These are phyloP conservation scores for Catharus bicknelli DNA, from an alignment of 2,113 vertebrate genomes.

Conservation along the genomic window DNA sequence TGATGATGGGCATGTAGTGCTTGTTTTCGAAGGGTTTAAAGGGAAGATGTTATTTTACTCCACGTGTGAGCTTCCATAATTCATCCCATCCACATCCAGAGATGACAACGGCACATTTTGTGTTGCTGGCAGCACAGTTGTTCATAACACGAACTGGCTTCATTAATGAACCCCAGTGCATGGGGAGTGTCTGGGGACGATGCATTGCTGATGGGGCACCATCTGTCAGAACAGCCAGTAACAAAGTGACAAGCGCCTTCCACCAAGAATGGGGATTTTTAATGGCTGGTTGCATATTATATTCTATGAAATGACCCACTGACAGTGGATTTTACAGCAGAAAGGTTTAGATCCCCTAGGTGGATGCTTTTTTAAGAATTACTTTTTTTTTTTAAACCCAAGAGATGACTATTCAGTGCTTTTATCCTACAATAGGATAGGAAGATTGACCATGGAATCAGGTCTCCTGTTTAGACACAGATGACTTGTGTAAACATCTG, in stretches of 20 bases:
- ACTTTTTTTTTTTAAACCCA: not conserved
- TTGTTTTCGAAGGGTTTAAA: slow-evolving; percentile 39
- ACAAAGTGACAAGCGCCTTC: slow-evolving; percentile 1
- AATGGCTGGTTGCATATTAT: not conserved
- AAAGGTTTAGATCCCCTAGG: not conserved
- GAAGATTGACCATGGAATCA: not conserved
- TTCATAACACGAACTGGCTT: slow-evolving; percentile 45
- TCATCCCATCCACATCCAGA: slow-evolving; percentile 26
- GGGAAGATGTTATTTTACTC: slow-evolving; percentile 22
- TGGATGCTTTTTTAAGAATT: not conserved
- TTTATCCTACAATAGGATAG: not conserved
- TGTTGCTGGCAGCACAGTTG: slow-evolving; percentile 1
- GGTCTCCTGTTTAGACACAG: not conserved
- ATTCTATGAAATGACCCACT: not conserved
- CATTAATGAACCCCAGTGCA: slow-evolving; percentile 9
- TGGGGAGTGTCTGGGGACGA: slow-evolving; percentile 9
- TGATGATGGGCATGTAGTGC: not conserved
- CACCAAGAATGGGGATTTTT: not conserved
- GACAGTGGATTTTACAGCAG: not conserved
- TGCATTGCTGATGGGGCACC: slow-evolving; percentile 28
- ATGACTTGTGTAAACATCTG: not conserved
- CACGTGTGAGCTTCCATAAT: slow-evolving; percentile 30
- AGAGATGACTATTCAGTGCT: not conserved
- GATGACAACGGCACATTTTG: not conserved
- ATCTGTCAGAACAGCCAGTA: slow-evolving; percentile 44